Percentiles rank a stretch among this genome's conserved stretches.
Conservation (phyloP, 2,888 invertebrate species). For the Cerastis rubricosa region DNA sequence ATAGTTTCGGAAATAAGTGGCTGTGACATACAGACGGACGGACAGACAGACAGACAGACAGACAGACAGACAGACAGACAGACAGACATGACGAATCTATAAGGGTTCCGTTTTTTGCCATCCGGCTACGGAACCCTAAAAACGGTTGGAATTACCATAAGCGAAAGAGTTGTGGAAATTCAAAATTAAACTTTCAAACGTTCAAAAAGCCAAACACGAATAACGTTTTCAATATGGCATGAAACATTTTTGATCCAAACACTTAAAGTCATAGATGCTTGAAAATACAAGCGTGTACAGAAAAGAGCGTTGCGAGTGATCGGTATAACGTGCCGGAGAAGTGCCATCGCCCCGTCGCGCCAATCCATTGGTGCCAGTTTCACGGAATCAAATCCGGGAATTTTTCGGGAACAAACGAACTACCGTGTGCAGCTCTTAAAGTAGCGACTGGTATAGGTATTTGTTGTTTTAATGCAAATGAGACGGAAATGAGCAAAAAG, state of each 20-base stretch:
- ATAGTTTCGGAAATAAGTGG: too few relatives aligned
- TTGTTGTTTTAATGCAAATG: background rate
- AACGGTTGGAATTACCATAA: too few relatives aligned
- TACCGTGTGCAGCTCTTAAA: slow-evolving; percentile 27
- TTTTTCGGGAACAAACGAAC: slow-evolving; percentile 62
- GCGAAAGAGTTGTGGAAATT: background rate
- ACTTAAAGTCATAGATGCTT: slow-evolving; percentile 24
- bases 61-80: too few relatives aligned
- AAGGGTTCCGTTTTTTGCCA: too few relatives aligned
- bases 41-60: too few relatives aligned
- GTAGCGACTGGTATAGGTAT: background rate
- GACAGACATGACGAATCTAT: too few relatives aligned
- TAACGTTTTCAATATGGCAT: too few relatives aligned
- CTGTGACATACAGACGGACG: too few relatives aligned
- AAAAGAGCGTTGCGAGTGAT: slow-evolving; percentile 40
- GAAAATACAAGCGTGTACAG: slow-evolving; percentile 39
- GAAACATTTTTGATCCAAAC: slow-evolving; percentile 9
- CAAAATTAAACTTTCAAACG: background rate
- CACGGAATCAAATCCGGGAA: slow-evolving; percentile 61
- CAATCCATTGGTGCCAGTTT: slow-evolving; percentile 62
- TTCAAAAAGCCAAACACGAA: background rate
- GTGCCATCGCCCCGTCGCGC: slow-evolving; percentile 43
- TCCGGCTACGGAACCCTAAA: too few relatives aligned
- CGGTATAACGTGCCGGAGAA: slow-evolving; percentile 46
- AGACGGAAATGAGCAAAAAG: background rate